Evolutionary conservation across 2,888 invertebrate species (phyloP), one percentile per base, ranked within the genome.

Genomic region (Ceriagrion tenellum): DNA sequence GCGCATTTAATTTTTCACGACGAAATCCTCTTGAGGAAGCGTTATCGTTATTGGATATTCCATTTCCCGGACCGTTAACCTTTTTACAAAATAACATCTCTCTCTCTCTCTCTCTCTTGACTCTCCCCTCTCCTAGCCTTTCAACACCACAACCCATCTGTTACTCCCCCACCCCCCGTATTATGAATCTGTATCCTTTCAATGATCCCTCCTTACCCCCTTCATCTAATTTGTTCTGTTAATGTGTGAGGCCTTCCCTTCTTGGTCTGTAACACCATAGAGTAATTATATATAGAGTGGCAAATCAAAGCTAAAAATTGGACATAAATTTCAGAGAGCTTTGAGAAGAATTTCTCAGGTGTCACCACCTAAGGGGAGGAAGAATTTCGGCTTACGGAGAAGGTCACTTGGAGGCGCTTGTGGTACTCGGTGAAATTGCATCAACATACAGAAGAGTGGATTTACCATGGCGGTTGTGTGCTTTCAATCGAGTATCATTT

Each of bases 41-140:
- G 81, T 35, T 35, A 35, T 35, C 81, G 30, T 81, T 81, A 81
- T 81, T 26, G 81, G 81, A 81, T 81, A 81, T 81, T 81, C 81
- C 81, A 81, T 81, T 81, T 81, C 35, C 35, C 35, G 81, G n/a
- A 30, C 81, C 81, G 12, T 16, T 81, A 35, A 35, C 81, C 81
- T 35, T 16, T 59, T 81, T 81, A 81, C 12, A 16, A 16, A 81
- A 59, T 59, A 69, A 81, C 81, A 81, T 81, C 81, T 30, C 81
- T 59, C 59, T 20, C 35, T 81, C 30, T 35, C 35, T 35, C 47
- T 26, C 10, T 13, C 35, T 35, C 16, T 81, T 13, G 35, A 20
- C 59, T 16, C 35, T 35, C 6, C 30, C 74, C 74, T 74, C 8
- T 74, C 16, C 74, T 12, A 16, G 8, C n/a, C 13, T 59, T 59